phyloP scores from a whole-genome alignment of 2,113 vertebrate genomes.

The Myotis lucifugus region DNA sequence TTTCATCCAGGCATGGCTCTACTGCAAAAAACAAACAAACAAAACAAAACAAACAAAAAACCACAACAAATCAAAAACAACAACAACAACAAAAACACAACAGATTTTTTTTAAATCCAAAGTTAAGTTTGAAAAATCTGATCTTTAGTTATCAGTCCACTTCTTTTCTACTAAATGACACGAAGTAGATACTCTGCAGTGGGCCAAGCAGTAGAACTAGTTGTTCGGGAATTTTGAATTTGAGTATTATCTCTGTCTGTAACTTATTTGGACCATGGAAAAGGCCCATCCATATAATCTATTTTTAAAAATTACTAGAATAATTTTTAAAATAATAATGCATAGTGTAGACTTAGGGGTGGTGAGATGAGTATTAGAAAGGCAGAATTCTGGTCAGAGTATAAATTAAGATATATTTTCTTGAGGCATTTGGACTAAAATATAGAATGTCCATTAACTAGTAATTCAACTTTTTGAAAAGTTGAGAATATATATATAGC shows the following conservation, averaged over 20 bases:
- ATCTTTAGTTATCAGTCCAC: constrained; percentile 25
- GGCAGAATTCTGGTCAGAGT: not conserved
- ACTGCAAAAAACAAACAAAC: constrained; percentile 3
- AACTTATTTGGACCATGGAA: not conserved
- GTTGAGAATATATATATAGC: not conserved
- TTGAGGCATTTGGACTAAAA: not conserved
- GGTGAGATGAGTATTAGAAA: not conserved
- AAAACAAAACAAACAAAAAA: no score
- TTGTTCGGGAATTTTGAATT: not conserved
- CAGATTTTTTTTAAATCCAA: constrained; percentile 15
- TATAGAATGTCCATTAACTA: not conserved
- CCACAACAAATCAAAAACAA: not conserved
- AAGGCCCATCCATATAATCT: not conserved
- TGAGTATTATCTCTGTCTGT: constrained; percentile 8
- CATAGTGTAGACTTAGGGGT: not conserved
- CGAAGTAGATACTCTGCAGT: not conserved
- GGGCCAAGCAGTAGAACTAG: not conserved
- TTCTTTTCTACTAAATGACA: not conserved
- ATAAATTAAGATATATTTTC: not conserved
- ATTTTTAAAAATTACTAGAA: not conserved
- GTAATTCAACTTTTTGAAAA: constrained; percentile 14
- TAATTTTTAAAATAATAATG: not conserved
- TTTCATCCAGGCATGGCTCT: constrained; percentile 54
- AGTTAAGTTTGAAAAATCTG: constrained; percentile 48
- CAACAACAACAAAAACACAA: no score